Evolutionary conservation across 2,888 invertebrate species (phyloP), one percentile per base, ranked within the genome.

Genomic region (Periphyllus acericola): DNA sequence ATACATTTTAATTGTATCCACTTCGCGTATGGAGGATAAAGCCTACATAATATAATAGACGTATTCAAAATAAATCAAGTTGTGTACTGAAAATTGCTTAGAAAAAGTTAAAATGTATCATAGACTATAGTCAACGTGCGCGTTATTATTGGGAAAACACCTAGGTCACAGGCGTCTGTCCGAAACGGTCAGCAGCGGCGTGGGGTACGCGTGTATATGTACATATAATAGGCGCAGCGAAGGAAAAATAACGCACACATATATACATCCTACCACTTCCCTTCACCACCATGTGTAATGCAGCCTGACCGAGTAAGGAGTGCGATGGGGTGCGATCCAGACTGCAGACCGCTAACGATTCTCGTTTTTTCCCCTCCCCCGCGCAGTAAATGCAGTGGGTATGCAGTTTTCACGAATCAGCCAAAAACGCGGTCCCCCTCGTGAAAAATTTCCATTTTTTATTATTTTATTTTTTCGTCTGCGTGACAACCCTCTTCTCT

Each of bases 311-410:
- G 66, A 66, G 11, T 29, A 66, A 25, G n/a, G n/a, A 66, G n/a
- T 46, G 52, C 36, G 60, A 80, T n/a, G 60, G 36, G 79, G 36
- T 60, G 60, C 36, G 25, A 25, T 40, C 40, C 80, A 66, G 11
- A 46, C 11, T 52, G 46, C 60, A 80, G 34, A 36, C n/a, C 36
- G 55, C 46, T 81, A 81, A 81, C 81, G 81, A 40, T 68, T 81
- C 40, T 68, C 29, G n/a, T 68, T 46, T 40, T 81, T 81, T 81
- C 29, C 25, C 36, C 34, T 34, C 4, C 4, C 1, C 60, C 25
- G 9, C 9, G 66, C 66, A 21, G 60, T 17, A 1, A 17, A 21
- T 72, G 72, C 32, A 72, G 72, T 72, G 60, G 60, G 19, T 32
- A 21, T 72, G 72, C 32, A 72, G 72, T 72, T 72, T 72, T 81